Evolutionary conservation across 2,888 invertebrate genomes (phyloP).

Genomic region (Melolontha melolontha): DNA sequence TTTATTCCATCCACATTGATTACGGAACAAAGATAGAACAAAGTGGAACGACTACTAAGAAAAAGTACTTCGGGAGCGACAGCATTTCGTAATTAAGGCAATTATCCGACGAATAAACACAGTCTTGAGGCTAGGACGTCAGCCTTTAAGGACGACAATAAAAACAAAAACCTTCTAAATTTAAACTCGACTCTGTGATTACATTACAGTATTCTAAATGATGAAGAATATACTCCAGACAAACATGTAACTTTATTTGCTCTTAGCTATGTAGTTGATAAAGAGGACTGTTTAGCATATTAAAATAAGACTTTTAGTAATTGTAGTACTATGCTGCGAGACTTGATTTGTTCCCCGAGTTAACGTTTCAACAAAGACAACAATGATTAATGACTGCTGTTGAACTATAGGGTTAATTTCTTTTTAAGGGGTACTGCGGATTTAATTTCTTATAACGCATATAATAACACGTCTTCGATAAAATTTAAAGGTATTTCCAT

Average conservation of each 20-base stretch:
- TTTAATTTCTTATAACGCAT: background rate
- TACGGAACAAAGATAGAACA: slow-evolving; percentile 2
- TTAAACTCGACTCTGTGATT: slow-evolving; percentile 29
- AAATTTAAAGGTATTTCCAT: too few species aligned
- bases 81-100: slow-evolving; percentile 41
- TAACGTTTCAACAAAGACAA: slow-evolving; percentile 2
- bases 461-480: too few species aligned
- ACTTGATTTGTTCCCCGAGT: slow-evolving; percentile 1
- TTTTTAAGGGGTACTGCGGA: slow-evolving; percentile 5
- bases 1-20: background rate
- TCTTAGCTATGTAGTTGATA: slow-evolving; percentile 30
- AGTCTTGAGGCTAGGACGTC: slow-evolving; percentile 39
- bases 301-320: slow-evolving; percentile 30
- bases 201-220: slow-evolving; percentile 28
- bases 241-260: slow-evolving; percentile 24
- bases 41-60: slow-evolving; percentile 15
- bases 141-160: slow-evolving; percentile 21
- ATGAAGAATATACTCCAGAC: slow-evolving; percentile 2
- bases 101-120: slow-evolving; percentile 40
- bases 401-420: slow-evolving; percentile 8
- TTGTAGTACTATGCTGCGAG: slow-evolving; percentile 9
- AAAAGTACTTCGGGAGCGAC: slow-evolving; percentile 35
- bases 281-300: slow-evolving; percentile 30
- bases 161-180: slow-evolving; percentile 31
- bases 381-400: slow-evolving; percentile 30